Evolutionary conservation across 2,113 vertebrate genomes (phyloP), one percentile per base, ranked within the genome.

Genomic region (Mastomys coucha): DNA sequence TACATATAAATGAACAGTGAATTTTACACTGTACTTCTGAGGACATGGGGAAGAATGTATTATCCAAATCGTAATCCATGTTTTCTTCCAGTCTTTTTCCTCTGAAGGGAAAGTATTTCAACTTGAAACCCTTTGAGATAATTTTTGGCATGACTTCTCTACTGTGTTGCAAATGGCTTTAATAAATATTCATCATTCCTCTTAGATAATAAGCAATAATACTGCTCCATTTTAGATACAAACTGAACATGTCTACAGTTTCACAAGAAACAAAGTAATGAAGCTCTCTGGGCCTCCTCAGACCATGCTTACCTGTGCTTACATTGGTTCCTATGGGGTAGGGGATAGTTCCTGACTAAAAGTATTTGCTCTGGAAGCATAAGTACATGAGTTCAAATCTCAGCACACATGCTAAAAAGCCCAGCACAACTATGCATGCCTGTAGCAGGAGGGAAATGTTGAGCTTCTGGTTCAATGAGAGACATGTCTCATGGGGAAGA

Each of bases 151-250:
- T 77, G 87, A 89, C 28, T 95, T 96, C 81, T 82, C 92, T 91
- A 95, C 95, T 92, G 63, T 91, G 67, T 89, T 13, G 70, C 89
- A 96, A 98, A 96, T 75, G 39, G 60, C 42, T 96, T 67, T 96
- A 93, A 78, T 91, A 97, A 97, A 97, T 89, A 95, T n/a, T 86
- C 93, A 97, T 96, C 81, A 93, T 78, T 89, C 77, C 28, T 87
- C 88, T 96, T 70, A 93, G 49, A 96, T 94, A 76, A 95, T 94
- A 96, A 97, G 95, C 69, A 94, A 91, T 12, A 53, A n/a, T 58
- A 97, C 22, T 87, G 24, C 89, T 96, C 86, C 51, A 85, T 33
- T 93, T 93, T 89, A 80, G 94, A 96, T 22, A 97, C 42, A 88
- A 96, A 96, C n/a, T 24, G 45, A 82, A 92, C 90, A 88, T 58